A percentile compares a stretch with the other conserved stretches of the same genome.
phyloP scores from a whole-genome alignment of 2,797 vertebrate species.

The Falco concolor region DNA sequence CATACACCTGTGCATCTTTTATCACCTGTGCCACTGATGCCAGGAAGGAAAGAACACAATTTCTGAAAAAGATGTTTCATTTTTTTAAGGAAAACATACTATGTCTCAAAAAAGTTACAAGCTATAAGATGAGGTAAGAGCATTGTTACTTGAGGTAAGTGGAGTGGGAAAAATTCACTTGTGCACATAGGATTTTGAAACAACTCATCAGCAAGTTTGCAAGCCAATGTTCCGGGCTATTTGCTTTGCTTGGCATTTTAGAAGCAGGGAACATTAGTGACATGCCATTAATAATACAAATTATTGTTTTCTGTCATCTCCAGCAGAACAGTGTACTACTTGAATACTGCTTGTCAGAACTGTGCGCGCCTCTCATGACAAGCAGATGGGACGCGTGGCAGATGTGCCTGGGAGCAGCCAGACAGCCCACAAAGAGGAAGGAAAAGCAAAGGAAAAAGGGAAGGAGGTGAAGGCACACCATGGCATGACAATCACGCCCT shows the following conservation, averaged over 20 bases:
- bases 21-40: not conserved
- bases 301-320: not conserved
- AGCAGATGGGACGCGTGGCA: not conserved
- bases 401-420: not conserved
- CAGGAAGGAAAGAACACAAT: not conserved
- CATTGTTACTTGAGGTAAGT: not conserved
- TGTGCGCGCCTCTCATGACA: fast-evolving
- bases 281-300: not conserved
- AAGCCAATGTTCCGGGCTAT: not conserved
- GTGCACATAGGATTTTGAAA: not conserved
- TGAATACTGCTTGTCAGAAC: not conserved
- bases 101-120: not conserved
- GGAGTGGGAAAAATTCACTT: not conserved
- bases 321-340: not conserved
- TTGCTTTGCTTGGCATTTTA: not conserved
- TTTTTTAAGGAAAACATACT: not conserved
- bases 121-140: not conserved
- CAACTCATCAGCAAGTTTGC: not conserved
- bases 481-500: not conserved
- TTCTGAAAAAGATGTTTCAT: not conserved
- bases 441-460: not conserved
- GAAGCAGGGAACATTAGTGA: not conserved
- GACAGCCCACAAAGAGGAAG: not conserved
- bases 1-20: not conserved
- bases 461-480: not conserved